Evolutionary conservation across 2,113 vertebrate species (phyloP), one percentile per base, ranked within the genome.

Genomic region (Carassius auratus): DNA sequence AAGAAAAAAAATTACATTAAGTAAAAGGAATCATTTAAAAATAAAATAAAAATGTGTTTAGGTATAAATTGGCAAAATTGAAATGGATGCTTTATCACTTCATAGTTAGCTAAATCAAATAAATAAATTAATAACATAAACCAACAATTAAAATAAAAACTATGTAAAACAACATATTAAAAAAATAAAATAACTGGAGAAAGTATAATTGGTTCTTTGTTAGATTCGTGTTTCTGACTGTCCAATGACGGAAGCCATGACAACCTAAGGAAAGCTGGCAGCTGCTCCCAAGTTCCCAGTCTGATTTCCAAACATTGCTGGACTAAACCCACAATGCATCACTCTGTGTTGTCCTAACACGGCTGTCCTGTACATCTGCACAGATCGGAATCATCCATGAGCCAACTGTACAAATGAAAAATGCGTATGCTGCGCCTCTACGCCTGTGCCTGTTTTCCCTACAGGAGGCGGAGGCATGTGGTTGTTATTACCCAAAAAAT

Each of bases 361-460:
- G 23, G 64, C 81, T 76, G 85, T 81, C 76, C 26, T 2, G 45
- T 69, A 71, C 69, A 84, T 86, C 66, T 86, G 57, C 75, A 50
- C 80, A 23, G 42, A 26, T 14, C 62, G 38, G 30, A 30, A 76
- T 59, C 36, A 9, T 42, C 75, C 71, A 42, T 57, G 48, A 71
- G 78, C 71, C 87, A 86, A 68, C 84, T 86, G 87, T 81, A 79
- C 26, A 88, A 80, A 75, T 50, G 75, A 77, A 78, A 69, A 64
- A 45, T 61, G 82, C 36, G 4, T 23, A 61, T 21, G 26, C 64
- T 36, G 36, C 2, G 36, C 26, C 76, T 81, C 68, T 52, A 77
- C 8, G 15, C 23, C 55, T 69, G 59, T 38, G 82, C 15, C 66
- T n/a, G 17, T 68, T 33, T 76, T 48, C 45, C 38, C 68, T 8